Percentiles rank a stretch among this genome's conserved stretches.
phyloP scores from a whole-genome alignment of 2,797 vertebrate genomes.

The Mastacembelus armatus region DNA sequence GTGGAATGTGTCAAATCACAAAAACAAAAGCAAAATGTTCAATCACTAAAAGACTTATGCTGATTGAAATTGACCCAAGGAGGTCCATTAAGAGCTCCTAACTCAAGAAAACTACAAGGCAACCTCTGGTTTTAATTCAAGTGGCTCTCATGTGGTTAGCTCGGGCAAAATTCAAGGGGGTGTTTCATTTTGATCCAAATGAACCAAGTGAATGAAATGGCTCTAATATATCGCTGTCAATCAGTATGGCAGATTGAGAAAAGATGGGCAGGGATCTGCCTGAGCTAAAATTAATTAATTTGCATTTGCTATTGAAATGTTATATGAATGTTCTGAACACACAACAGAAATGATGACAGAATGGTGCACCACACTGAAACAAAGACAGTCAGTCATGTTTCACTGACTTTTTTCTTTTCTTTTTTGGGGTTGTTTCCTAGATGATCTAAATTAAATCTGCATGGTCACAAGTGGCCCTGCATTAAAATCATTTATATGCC shows the following conservation, averaged over 20 bases:
- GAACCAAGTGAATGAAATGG: conserved; percentile 51
- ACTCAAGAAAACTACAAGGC: conserved; percentile 42
- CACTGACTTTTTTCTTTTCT: not conserved
- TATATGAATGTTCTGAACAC: conserved; percentile 26
- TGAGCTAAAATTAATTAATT: conserved; percentile 49
- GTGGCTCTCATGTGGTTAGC: conserved; percentile 63
- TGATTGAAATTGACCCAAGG: conserved; percentile 73
- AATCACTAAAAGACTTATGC: conserved; percentile 37
- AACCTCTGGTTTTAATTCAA: conserved; percentile 67
- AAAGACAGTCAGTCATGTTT: conserved; percentile 9
- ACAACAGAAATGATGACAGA: conserved; percentile 37
- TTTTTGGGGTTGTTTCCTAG: conserved; percentile 1
- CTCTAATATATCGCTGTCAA: conserved; percentile 58
- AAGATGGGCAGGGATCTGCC: conserved; percentile 35
- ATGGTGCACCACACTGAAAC: conserved; percentile 40
- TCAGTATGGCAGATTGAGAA: conserved; percentile 47
- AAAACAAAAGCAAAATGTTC: conserved; percentile 41
- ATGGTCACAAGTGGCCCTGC: conserved; percentile 17
- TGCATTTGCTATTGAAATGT: conserved; percentile 58
- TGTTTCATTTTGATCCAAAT: conserved; percentile 59
- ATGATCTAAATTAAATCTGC: conserved; percentile 22
- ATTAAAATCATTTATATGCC: conserved; percentile 24
- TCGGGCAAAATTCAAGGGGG: conserved; percentile 50
- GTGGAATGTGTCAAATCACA: not conserved
- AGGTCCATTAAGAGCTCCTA: conserved; percentile 63